phyloP scores from a whole-genome alignment of 2,113 vertebrate genomes.

The Rostratula benghalensis region DNA sequence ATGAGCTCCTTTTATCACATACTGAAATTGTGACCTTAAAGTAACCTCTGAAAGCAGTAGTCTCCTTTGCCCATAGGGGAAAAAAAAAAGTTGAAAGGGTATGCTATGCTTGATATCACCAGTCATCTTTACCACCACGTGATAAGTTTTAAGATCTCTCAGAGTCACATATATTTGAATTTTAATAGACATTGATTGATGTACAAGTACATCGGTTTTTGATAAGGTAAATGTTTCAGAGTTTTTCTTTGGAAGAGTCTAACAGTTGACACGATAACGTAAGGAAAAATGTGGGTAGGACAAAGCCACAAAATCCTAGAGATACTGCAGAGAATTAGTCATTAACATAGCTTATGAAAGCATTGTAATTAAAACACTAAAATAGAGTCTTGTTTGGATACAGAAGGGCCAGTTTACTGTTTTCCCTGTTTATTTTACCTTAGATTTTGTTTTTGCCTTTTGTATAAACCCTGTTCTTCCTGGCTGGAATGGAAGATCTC shows the following conservation, averaged over 20 bases:
- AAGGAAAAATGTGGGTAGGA: neutral
- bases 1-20: neutral
- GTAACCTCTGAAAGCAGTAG: neutral
- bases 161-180: neutral
- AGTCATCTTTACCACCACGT: neutral
- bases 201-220: neutral
- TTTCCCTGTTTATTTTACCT: neutral
- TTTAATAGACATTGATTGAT: neutral
- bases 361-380: neutral
- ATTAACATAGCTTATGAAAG: neutral
- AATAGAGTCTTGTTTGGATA: neutral
- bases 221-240: neutral
- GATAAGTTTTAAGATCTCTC: neutral
- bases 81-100: neutral
- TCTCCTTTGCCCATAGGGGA: neutral
- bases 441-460: neutral
- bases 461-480: neutral
- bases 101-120: neutral
- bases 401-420: neutral
- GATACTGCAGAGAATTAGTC: neutral
- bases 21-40: conserved; percentile 7
- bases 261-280: neutral
- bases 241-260: neutral
- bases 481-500: neutral
- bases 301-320: neutral